Conservation (phyloP, 2,888 invertebrate genomes). For the Rhamnusium bicolor region DNA sequence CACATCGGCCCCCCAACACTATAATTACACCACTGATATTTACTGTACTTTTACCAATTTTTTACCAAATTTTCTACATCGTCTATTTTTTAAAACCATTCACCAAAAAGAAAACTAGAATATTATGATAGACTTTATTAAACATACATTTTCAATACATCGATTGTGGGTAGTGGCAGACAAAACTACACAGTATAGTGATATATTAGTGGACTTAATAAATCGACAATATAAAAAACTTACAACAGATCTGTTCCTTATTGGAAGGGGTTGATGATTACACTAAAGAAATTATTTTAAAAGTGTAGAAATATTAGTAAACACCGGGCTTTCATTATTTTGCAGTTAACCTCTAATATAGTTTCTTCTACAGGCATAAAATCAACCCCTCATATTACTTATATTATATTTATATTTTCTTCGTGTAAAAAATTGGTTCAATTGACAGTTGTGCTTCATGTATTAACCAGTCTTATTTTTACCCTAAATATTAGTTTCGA, state of each 20-base stretch:
- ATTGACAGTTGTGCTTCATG: slow-evolving; percentile 45
- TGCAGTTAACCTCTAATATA: neutral
- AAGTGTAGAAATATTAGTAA: neutral
- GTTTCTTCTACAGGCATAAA: neutral
- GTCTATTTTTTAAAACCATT: no score
- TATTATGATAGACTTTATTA: slow-evolving; percentile 10
- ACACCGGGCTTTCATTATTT: neutral
- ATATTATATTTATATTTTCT: slow-evolving; percentile 1
- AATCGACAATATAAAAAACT: neutral
- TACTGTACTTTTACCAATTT: no score
- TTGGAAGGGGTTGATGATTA: neutral
- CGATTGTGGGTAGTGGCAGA: neutral
- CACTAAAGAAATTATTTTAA: neutral
- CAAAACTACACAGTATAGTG: neutral
- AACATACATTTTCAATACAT: neutral
- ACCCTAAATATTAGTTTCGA: neutral
- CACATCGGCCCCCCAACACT: no score
- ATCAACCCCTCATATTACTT: slow-evolving; percentile 11
- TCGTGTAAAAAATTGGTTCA: slow-evolving; percentile 37
- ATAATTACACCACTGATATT: no score
- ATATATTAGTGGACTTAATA: neutral
- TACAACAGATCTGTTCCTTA: slow-evolving; percentile 3
- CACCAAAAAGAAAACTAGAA: no score
- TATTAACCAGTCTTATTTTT: slow-evolving; percentile 47
- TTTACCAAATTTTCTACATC: no score